phyloP scores from a whole-genome alignment of 1,140 invertebrate genomes.

The Pogonomyrmex californicus region DNA sequence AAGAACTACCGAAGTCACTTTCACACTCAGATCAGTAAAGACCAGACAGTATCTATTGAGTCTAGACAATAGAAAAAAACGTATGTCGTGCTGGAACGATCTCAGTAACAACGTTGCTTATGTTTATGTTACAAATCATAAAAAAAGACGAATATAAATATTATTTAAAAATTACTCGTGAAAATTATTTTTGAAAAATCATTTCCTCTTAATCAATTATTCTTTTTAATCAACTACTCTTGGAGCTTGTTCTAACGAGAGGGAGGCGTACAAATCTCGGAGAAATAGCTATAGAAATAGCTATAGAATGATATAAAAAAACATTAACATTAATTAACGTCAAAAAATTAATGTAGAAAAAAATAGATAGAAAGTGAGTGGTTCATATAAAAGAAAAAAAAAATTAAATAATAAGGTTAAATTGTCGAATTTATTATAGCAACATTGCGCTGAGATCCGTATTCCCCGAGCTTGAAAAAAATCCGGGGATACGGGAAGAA shows the following conservation, averaged over 20 bases:
- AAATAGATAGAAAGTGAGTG: not conserved
- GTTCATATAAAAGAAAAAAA: not conserved
- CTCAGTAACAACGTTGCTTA: slow-evolving; percentile 50
- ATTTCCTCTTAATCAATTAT: too few relatives aligned
- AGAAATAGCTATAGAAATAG: not conserved
- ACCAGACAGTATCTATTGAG: slow-evolving; percentile 80
- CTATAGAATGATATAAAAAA: not conserved
- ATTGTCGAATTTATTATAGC: not conserved
- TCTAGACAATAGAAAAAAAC: slow-evolving; percentile 64
- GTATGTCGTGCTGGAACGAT: slow-evolving; percentile 54
- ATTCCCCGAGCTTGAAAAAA: slow-evolving; percentile 38
- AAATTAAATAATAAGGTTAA: not conserved
- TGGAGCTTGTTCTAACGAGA: not conserved
- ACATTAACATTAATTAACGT: not conserved
- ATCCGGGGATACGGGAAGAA: slow-evolving; percentile 48
- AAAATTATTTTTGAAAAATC: not conserved
- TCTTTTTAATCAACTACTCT: too few relatives aligned
- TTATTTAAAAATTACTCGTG: not conserved
- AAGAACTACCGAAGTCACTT: slow-evolving; percentile 64
- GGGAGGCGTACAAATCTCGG: not conserved
- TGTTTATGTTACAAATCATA: not conserved
- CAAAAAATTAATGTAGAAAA: not conserved
- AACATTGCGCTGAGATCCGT: slow-evolving; percentile 50
- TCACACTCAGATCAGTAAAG: slow-evolving; percentile 75
- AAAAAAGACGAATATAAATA: not conserved